A percentile compares a stretch with the other conserved stretches of the same genome.
Conservation (phyloP, 2,888 invertebrate genomes). For the Sminthurinus aureus region DNA sequence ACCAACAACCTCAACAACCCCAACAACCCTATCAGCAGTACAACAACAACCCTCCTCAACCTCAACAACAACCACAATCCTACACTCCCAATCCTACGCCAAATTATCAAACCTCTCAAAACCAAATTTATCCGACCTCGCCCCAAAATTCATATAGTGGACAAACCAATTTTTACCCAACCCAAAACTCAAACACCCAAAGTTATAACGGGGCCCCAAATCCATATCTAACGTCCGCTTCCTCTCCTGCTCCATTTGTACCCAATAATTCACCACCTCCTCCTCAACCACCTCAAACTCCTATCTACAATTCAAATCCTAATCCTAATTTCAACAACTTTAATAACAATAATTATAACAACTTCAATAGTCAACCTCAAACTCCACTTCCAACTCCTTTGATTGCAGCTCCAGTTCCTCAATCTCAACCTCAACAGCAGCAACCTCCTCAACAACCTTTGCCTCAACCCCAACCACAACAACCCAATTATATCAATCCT, state of each 20-base stretch:
- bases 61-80: constrained; percentile 11
- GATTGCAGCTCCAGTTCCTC: neutral
- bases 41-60: neutral
- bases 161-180: constrained; percentile 38
- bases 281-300: constrained; percentile 7
- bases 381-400: constrained; percentile 49
- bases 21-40: neutral
- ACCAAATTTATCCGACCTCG: constrained; percentile 33
- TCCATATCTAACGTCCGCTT: constrained; percentile 46
- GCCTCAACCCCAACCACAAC: neutral
- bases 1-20: constrained; percentile 26
- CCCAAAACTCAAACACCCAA: constrained; percentile 37
- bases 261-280: neutral
- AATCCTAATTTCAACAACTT: neutral
- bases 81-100: constrained; percentile 18
- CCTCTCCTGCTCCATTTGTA: neutral
- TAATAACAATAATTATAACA: too few relatives aligned
- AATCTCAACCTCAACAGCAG: neutral
- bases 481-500: constrained; percentile 8
- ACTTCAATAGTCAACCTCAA: constrained; percentile 26
- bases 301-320: neutral
- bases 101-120: constrained; percentile 40
- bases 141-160: constrained; percentile 41
- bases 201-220: constrained; percentile 56
- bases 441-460: constrained; percentile 7